phyloP scores from a whole-genome alignment of 2,888 invertebrate species.

The Onchidella celtica region DNA sequence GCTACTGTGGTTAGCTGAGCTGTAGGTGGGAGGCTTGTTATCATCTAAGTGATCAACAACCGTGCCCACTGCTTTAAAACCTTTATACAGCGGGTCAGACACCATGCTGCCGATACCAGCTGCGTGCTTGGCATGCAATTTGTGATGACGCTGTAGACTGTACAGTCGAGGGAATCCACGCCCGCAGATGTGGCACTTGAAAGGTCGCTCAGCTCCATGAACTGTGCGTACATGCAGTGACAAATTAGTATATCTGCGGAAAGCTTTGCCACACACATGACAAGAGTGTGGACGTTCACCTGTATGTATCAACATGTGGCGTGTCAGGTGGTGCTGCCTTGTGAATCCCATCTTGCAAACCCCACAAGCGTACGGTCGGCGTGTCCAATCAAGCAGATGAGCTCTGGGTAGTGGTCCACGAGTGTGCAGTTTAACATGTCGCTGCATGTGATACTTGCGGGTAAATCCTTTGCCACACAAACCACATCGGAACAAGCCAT shows the following conservation, averaged over 20 bases:
- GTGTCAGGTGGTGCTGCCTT: slow-evolving; percentile 47
- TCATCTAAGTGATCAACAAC: not conserved
- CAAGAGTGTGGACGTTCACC: slow-evolving; percentile 50
- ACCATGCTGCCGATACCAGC: not conserved
- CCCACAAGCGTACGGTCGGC: slow-evolving; percentile 48
- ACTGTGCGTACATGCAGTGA: slow-evolving; percentile 49
- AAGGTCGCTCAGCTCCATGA: slow-evolving; percentile 46
- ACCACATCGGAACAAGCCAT: slow-evolving; percentile 39
- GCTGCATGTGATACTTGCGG: slow-evolving; percentile 49
- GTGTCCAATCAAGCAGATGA: slow-evolving; percentile 49
- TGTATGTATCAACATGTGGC: slow-evolving; percentile 51
- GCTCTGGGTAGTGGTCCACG: slow-evolving; percentile 48
- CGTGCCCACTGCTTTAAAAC: slow-evolving; percentile 19
- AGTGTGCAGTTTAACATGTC: slow-evolving; percentile 44
- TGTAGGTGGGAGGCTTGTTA: not conserved
- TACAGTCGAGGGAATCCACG: slow-evolving; percentile 48
- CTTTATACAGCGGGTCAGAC: slow-evolving; percentile 10
- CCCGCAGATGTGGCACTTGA: slow-evolving; percentile 45
- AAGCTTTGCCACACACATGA: slow-evolving; percentile 48
- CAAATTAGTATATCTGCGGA: slow-evolving; percentile 48
- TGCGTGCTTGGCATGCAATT: slow-evolving; percentile 40
- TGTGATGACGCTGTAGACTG: slow-evolving; percentile 45
- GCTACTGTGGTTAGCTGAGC: not conserved
- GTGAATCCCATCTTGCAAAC: slow-evolving; percentile 52
- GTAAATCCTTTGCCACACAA: slow-evolving; percentile 49